Evolutionary conservation across 2,797 vertebrate genomes (phyloP).

Genomic region (Sebastolobus altivelis): DNA sequence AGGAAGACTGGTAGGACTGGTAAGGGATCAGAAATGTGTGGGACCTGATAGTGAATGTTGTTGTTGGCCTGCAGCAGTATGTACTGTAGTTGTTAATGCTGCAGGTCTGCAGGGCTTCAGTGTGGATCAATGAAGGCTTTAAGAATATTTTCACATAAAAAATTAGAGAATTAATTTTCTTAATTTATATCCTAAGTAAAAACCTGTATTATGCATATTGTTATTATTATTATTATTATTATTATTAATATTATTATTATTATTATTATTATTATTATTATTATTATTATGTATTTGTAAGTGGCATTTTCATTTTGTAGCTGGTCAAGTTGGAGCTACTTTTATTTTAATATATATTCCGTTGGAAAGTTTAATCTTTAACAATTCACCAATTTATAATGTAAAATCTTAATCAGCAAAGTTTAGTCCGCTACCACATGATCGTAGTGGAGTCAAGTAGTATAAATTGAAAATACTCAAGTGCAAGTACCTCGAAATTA

Average conservation of each 20-base stretch:
- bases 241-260: too few species aligned
- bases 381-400: not conserved
- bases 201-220: not conserved
- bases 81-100: not conserved
- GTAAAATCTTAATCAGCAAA: not conserved
- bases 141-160: conserved; percentile 2
- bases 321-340: not conserved
- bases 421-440: not conserved
- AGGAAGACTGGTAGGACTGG: conserved; percentile 9
- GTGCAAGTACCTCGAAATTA: not conserved
- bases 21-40: conserved; percentile 31
- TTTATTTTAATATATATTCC: not conserved
- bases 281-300: not conserved
- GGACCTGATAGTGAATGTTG: conserved; percentile 50
- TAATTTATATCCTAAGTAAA: not conserved
- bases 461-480: not conserved
- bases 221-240: too few species aligned
- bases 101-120: conserved; percentile 30
- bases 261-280: too few species aligned
- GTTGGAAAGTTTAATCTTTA: not conserved
- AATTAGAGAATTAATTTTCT: not conserved
- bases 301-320: not conserved
- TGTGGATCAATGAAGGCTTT: not conserved
- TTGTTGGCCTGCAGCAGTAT: conserved; percentile 38
- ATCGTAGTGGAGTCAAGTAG: not conserved